phyloP scores from a whole-genome alignment of 2,113 vertebrate species.

The Pimephales promelas region DNA sequence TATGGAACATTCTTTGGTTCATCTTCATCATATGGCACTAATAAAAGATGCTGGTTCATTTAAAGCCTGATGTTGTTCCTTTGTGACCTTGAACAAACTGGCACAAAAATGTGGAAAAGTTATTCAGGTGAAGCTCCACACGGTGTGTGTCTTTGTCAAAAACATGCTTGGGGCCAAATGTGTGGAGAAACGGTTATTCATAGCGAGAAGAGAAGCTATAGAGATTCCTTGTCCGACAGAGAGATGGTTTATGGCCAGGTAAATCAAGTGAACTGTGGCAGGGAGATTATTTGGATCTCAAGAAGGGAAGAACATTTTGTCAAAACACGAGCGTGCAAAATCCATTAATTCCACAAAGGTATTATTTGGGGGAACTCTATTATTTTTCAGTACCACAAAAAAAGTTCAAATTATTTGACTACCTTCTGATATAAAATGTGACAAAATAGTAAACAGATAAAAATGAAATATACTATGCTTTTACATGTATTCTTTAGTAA shows the following conservation, averaged over 20 bases:
- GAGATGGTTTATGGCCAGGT: constrained; percentile 30
- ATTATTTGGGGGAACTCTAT: not conserved
- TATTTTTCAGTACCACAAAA: not conserved
- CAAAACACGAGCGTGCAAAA: not conserved
- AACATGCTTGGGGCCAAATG: constrained; percentile 37
- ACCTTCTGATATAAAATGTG: not conserved
- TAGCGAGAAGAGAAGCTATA: constrained; percentile 28
- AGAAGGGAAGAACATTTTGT: constrained; percentile 34
- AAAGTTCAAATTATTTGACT: not conserved
- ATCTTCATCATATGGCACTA: constrained; percentile 60
- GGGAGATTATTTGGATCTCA: constrained; percentile 37
- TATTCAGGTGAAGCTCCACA: constrained; percentile 33
- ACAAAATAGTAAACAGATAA: not conserved
- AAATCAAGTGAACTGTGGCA: constrained; percentile 46
- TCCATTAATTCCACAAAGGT: constrained; percentile 18
- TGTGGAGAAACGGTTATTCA: constrained; percentile 36
- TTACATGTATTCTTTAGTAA: too few species aligned
- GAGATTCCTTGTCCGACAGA: constrained; percentile 18
- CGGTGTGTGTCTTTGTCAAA: constrained; percentile 14
- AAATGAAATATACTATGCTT: not conserved
- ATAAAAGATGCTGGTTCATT: constrained; percentile 69
- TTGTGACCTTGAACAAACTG: constrained; percentile 6
- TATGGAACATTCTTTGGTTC: constrained; percentile 51
- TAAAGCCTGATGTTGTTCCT: constrained; percentile 44
- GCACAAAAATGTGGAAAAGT: constrained; percentile 14